These are phyloP conservation scores for Sturmia bella DNA, from an alignment of 2,888 invertebrate genomes.

Conservation along the genomic window DNA sequence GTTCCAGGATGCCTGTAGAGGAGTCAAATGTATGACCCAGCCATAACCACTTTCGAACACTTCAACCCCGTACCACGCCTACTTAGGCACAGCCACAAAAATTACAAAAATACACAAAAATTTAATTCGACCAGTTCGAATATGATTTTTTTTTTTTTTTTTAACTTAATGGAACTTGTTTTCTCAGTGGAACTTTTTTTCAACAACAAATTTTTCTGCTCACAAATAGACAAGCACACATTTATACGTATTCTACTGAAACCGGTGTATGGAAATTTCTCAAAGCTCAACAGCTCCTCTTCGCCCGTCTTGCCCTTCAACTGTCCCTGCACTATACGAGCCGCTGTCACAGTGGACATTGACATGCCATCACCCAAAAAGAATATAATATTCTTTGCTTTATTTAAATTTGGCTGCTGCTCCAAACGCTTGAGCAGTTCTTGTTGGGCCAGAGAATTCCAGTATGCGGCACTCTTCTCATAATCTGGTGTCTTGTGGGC, in stretches of 20 bases:
- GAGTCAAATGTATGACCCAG: too few species aligned
- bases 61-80: too few species aligned
- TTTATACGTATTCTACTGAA: too few species aligned
- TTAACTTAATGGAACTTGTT: too few species aligned
- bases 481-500: slow-evolving; percentile 6
- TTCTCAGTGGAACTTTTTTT: too few species aligned
- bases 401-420: slow-evolving; percentile 31
- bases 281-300: slow-evolving; percentile 84
- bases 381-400: slow-evolving; percentile 78
- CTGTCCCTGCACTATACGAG: slow-evolving; percentile 86
- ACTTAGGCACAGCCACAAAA: too few species aligned
- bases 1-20: too few species aligned
- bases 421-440: slow-evolving; percentile 69
- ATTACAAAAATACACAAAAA: too few species aligned
- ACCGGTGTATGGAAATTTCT: slow-evolving; percentile 85
- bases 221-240: slow-evolving; percentile 48
- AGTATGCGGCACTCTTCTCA: slow-evolving; percentile 62
- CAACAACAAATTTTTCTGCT: slow-evolving; percentile 83
- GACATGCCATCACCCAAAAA: slow-evolving; percentile 87
- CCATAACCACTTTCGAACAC: too few species aligned
- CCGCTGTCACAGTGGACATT: slow-evolving; percentile 86
- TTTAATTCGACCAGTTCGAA: too few species aligned
- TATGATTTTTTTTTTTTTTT: too few species aligned
- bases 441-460: slow-evolving; percentile 73
- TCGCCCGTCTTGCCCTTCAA: slow-evolving; percentile 84